These are phyloP conservation scores for western clawed frog (Xenopus tropicalis) DNA, from an alignment of 2,113 vertebrate species.

Conservation along the genomic window DNA sequence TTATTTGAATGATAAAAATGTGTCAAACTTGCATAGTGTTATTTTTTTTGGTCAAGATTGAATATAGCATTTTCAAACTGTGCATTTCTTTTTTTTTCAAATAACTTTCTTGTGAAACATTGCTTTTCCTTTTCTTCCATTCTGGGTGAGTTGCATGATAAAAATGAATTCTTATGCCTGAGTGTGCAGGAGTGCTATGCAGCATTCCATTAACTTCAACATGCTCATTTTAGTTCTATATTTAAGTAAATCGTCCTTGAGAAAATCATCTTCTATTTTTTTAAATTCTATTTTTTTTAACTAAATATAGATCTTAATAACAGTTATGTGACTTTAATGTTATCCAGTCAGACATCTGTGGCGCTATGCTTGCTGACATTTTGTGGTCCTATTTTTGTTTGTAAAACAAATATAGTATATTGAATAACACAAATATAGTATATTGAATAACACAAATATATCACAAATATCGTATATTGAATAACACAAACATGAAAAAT, in stretches of 20 bases:
- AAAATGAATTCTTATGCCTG: background rate
- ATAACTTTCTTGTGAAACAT: slow-evolving; percentile 4
- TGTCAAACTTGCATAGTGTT: slow-evolving; percentile 36
- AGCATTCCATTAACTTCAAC: background rate
- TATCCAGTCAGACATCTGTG: no score
- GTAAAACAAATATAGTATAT: no score
- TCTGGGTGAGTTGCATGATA: background rate
- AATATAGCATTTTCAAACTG: slow-evolving; percentile 29
- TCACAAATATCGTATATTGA: no score
- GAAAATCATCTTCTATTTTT: background rate
- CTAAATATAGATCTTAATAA: no score
- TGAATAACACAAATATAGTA: no score
- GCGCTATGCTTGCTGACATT: no score
- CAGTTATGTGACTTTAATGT: no score
- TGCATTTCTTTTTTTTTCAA: slow-evolving; percentile 16
- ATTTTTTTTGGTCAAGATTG: slow-evolving; percentile 29
- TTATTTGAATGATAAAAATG: slow-evolving; percentile 44
- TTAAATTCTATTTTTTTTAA: no score
- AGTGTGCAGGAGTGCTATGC: background rate
- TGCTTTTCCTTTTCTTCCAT: background rate
- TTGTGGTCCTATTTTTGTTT: no score
- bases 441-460: no score
- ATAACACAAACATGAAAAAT: no score
- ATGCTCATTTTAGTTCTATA: background rate
- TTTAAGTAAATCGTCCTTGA: background rate